Percentiles rank a stretch among this genome's conserved stretches.
Conservation (phyloP, 2,113 vertebrate species). For the Meriones unguiculatus region DNA sequence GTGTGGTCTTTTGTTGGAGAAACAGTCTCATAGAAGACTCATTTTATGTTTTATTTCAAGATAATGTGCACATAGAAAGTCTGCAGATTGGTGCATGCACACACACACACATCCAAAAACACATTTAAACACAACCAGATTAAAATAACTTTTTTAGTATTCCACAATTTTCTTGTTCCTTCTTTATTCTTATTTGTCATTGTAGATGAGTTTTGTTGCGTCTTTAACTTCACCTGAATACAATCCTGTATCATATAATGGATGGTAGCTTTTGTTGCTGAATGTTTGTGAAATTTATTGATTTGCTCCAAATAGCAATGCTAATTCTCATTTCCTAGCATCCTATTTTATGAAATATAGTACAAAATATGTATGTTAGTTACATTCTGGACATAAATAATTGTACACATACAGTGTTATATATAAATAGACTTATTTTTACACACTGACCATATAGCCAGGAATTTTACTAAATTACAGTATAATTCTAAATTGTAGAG, state of each 20-base stretch:
- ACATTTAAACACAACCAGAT: neutral
- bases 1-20: no score
- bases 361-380: neutral
- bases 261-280: neutral
- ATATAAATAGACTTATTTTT: constrained; percentile 15
- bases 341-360: neutral
- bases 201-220: neutral
- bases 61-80: constrained; percentile 29
- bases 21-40: no score
- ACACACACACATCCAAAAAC: neutral
- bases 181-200: neutral
- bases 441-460: neutral
- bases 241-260: neutral
- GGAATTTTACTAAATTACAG: neutral
- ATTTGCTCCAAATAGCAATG: neutral
- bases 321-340: neutral
- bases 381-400: neutral
- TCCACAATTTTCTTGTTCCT: neutral
- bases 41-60: neutral
- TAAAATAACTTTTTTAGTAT: neutral
- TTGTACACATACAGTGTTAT: neutral
- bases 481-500: neutral
- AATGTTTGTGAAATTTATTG: neutral
- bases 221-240: neutral
- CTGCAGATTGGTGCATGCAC: neutral